Base-by-base conservation (phyloP, 1,140 invertebrate genomes). In the Akabosia matsudoensis region DNA sequence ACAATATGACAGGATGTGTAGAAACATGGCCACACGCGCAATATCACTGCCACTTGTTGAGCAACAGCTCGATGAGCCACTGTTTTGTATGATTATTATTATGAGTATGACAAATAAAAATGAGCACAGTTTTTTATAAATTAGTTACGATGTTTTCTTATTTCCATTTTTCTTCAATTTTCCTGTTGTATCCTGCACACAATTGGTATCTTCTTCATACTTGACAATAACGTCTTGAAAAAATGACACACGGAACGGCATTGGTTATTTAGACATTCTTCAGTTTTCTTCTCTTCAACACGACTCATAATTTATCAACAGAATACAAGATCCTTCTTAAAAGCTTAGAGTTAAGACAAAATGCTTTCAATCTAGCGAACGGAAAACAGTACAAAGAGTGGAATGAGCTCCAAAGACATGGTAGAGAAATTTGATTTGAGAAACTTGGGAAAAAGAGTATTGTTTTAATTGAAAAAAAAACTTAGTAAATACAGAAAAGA, bases 221-320 rank as follows among this genome's bases (percentile, higher is more conserved):
- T n/a, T n/a, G n/a, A n/a, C n/a, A n/a, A n/a, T n/a, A n/a, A n/a
- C n/a, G 61, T 67, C 61, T 67, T 67, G 28, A 67, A 24, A 24
- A 67, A 67, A 67, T 30, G n/a, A 30, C 26, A 67, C 61, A 67
- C 61, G 61, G 61, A 67, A 67, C 61, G 61, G 61, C 61, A 67
- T 30, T 30, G 61, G 28, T 67, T 67, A 67, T n/a, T n/a, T n/a
- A n/a, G n/a, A 67, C 61, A 30, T 67, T 67, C 31, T 67, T 67
- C 31, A n/a, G n/a, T n/a, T n/a, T n/a, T n/a, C n/a, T n/a, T n/a
- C n/a, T n/a, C n/a, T n/a, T n/a, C n/a, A n/a, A n/a, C n/a, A n/a
- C n/a, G n/a, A n/a, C n/a, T n/a, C n/a, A n/a, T n/a, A n/a, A n/a
- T n/a, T n/a, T n/a, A n/a, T n/a, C n/a, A n/a, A n/a, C n/a, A n/a